Evolutionary conservation across 1,140 invertebrate genomes (phyloP).

Genomic region (Drosophila burlai): DNA sequence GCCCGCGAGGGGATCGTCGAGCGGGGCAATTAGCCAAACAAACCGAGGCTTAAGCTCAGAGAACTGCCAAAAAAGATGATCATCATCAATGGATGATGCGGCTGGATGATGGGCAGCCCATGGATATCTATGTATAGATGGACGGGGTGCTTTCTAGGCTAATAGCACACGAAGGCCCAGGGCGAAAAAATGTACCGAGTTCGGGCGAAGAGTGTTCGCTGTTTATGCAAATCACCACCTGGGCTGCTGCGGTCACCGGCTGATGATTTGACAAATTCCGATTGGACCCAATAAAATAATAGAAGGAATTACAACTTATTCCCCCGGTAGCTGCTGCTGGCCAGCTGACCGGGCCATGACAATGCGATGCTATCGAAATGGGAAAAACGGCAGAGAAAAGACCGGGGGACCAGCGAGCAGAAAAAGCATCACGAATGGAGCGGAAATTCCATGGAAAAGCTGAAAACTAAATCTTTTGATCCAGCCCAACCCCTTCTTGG

Average conservation of each 20-base stretch:
- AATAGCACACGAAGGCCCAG: constrained; percentile 68
- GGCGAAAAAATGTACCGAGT: constrained; percentile 31
- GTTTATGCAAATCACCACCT: constrained; percentile 69
- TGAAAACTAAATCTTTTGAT: constrained; percentile 72
- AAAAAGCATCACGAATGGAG: constrained; percentile 77
- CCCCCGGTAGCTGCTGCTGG: constrained; percentile 27
- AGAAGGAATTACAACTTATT: constrained; percentile 32
- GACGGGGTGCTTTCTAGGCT: constrained; percentile 69
- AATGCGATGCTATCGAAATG: constrained; percentile 67
- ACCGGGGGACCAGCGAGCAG: constrained; percentile 35
- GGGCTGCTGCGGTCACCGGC: constrained; percentile 3
- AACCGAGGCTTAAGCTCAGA: constrained; percentile 32
- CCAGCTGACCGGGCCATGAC: constrained; percentile 58
- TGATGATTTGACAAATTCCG: constrained; percentile 69
- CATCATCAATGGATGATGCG: constrained; percentile 58
- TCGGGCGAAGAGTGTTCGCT: constrained; percentile 16
- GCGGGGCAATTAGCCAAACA: constrained; percentile 69
- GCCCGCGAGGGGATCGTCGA: constrained; percentile 21
- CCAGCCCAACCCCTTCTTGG: constrained; percentile 75
- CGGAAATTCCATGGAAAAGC: constrained; percentile 77
- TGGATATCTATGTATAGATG: constrained; percentile 15
- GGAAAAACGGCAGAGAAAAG: constrained; percentile 32
- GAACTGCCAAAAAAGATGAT: constrained; percentile 73
- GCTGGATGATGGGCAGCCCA: constrained; percentile 20
- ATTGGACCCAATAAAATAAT: constrained; percentile 55